Evolutionary conservation across 2,797 vertebrate species (phyloP), one percentile per base, ranked within the genome.

Genomic region (Hydrophis major): DNA sequence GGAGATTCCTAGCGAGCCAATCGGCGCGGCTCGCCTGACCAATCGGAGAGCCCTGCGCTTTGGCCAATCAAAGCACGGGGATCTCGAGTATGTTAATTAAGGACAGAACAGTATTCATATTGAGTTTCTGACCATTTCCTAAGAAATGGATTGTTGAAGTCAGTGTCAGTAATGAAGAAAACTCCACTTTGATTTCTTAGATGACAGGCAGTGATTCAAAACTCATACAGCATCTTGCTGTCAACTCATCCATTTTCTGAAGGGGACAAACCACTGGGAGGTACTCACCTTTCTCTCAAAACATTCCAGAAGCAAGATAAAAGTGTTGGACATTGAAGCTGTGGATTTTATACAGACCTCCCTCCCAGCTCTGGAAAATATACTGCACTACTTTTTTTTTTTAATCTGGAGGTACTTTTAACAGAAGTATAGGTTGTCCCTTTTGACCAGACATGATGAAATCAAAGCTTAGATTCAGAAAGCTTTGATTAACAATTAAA

Each of bases 121-220:
- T 50, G 63, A 59, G 37, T 86, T 92, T 63, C 74, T 90, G 59
- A 16, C 60, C 5, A 4, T 47, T 89, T 92, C 18, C 18, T 59
- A 90, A 59, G 61, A 87, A 90, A 57, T 74, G 53, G 63, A 87
- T 87, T n/a, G 61, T 88, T 74, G 59, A 90, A 90, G 28, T 55
- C 61, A 74, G 55, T 57, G 27, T 93, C 59, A 87, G 55, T 53
- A 91, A 53, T 88, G 7, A 66, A 56, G 78, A 93, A 25, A 66
- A 90, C 56, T 16, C 53, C 22, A 69, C 8, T 12, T 63, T 89
- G 57, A 86, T 86, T 37, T 56, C 61, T 42, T 89, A 3, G 59
- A 86, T 42, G 88, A 63, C 57, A 83, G 37, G 55, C 56, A 83
- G 69, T 83, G 42, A 53, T 61, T 57, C 20, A 6, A 78, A 83